Evolutionary conservation across 2,113 vertebrate genomes (phyloP).

Genomic region (Heterotilapia buettikoferi): DNA sequence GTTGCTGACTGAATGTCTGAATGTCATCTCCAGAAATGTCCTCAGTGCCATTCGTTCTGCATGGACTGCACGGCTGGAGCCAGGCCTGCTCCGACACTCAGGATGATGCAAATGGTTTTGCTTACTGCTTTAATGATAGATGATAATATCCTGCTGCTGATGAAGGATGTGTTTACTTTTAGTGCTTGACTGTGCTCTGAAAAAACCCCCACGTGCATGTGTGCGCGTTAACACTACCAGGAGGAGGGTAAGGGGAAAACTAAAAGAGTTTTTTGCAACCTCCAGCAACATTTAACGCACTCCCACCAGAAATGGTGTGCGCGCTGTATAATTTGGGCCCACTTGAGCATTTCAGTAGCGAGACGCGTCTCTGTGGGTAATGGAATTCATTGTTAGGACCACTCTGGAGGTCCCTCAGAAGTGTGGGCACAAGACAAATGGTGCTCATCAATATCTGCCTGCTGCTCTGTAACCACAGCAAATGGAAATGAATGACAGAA

Average conservation of each 20-base stretch:
- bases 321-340: slow-evolving; percentile 25
- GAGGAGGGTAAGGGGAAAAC: not conserved
- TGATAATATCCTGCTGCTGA: slow-evolving; percentile 21
- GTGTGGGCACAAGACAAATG: slow-evolving; percentile 40
- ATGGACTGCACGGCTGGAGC: not conserved
- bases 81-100: not conserved
- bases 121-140: slow-evolving; percentile 36
- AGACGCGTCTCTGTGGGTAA: slow-evolving; percentile 4
- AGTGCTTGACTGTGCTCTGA: not conserved
- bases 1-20: not conserved
- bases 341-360: not conserved
- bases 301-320: not conserved
- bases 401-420: slow-evolving; percentile 24
- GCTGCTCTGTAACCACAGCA: slow-evolving; percentile 20
- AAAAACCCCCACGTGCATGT: not conserved
- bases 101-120: slow-evolving; percentile 21
- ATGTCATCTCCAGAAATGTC: slow-evolving; percentile 5
- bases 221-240: not conserved
- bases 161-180: slow-evolving; percentile 41
- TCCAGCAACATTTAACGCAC: not conserved
- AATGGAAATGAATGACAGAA: slow-evolving; percentile 45
- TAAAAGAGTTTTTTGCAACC: not conserved
- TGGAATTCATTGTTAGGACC: slow-evolving; percentile 13
- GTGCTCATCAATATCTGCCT: slow-evolving; percentile 38
- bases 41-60: not conserved